Percentiles rank a stretch among this genome's conserved stretches.
phyloP scores from a whole-genome alignment of 92 coral and sea anemone species.

The Parazoanthus atlanticus region DNA sequence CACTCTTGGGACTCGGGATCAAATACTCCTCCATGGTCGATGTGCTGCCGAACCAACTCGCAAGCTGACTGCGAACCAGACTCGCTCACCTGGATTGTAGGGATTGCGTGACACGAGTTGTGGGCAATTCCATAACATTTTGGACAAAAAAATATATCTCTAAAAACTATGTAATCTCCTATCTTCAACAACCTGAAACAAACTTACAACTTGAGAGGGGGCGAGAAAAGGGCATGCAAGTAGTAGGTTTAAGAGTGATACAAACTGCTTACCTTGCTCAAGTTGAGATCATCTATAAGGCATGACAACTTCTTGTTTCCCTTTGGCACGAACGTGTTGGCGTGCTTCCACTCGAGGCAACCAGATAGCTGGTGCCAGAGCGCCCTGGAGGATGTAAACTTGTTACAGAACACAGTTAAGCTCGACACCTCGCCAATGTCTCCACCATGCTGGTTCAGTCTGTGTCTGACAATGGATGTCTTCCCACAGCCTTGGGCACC shows the following conservation, averaged over 20 bases:
- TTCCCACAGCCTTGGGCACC: conserved; percentile 98
- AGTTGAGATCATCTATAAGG: conserved; percentile 91
- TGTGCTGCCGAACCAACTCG: conserved; percentile 94
- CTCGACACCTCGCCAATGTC: conserved; percentile 90
- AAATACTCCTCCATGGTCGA: conserved; percentile 98
- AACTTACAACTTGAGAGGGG: too few relatives aligned
- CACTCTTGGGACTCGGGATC: conserved; percentile 94
- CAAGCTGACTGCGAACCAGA: conserved; percentile 89
- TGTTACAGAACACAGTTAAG: conserved; percentile 89
- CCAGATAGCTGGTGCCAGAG: conserved; percentile 88
- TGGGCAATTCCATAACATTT: too few relatives aligned
- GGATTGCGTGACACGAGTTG: not conserved
- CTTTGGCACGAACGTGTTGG: conserved; percentile 92
- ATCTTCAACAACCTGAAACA: too few relatives aligned
- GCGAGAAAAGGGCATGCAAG: not conserved
- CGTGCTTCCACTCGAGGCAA: conserved; percentile 98
- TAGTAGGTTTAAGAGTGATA: too few relatives aligned
- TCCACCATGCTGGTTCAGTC: conserved; percentile 91
- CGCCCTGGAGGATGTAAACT: conserved; percentile 88
- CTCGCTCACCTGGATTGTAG: conserved; percentile 58
- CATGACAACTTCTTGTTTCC: conserved; percentile 93
- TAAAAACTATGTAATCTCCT: too few relatives aligned
- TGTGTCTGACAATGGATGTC: conserved; percentile 92
- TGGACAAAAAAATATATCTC: too few relatives aligned
- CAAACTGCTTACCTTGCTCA: conserved; percentile 74